These are phyloP conservation scores for Delichon dasypus DNA, from an alignment of 2,797 vertebrate genomes.

Conservation along the genomic window DNA sequence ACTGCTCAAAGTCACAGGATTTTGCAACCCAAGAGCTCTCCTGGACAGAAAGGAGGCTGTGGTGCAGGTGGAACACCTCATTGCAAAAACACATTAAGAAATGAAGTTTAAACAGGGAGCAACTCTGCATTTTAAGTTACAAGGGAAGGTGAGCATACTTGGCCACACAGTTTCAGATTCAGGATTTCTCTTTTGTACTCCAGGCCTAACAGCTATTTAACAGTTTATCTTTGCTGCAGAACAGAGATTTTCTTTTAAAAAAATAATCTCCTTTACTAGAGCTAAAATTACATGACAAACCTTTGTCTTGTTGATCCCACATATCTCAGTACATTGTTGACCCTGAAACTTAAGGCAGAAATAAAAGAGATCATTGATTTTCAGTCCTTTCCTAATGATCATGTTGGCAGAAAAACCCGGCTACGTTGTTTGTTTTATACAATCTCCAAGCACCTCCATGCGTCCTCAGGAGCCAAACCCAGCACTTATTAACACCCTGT, in stretches of 20 bases:
- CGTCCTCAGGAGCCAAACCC: slow-evolving; percentile 32
- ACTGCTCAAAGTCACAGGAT: not conserved
- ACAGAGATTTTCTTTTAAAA: not conserved
- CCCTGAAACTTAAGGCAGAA: not conserved
- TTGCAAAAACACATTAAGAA: not conserved
- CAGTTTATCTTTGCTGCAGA: not conserved
- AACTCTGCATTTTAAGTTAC: not conserved
- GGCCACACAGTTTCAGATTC: not conserved
- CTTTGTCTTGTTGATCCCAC: not conserved
- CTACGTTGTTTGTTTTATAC: slow-evolving; percentile 4
- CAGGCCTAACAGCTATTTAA: not conserved
- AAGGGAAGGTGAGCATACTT: not conserved
- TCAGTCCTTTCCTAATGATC: slow-evolving; percentile 24
- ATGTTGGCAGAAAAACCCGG: slow-evolving; percentile 9
- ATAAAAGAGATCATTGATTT: slow-evolving; percentile 28
- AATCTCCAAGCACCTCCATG: not conserved
- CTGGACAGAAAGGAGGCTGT: not conserved
- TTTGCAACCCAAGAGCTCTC: not conserved
- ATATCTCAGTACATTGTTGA: not conserved
- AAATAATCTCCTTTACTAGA: not conserved
- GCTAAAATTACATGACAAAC: not conserved
- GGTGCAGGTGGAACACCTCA: not conserved
- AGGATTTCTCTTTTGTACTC: not conserved
- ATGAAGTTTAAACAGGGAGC: not conserved
- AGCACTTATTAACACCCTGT: slow-evolving; percentile 44